Evolutionary conservation across 1,140 invertebrate species (phyloP), one percentile per base, ranked within the genome.

Genomic region (Macrosteles quadrilineatus): DNA sequence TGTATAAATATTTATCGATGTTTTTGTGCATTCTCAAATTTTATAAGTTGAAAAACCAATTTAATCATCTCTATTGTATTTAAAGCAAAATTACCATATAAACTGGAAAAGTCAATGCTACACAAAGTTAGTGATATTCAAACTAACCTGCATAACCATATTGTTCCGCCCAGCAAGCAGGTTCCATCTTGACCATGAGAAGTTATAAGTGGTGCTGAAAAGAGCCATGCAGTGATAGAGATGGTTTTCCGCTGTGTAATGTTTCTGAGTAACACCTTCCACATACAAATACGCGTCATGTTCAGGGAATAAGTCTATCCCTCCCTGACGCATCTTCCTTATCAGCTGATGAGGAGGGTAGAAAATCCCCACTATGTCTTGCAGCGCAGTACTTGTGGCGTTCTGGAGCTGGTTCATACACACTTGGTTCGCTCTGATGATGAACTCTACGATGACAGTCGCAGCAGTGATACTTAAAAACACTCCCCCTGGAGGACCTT

Each of bases 171-270:
- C 88, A 1, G 86, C 85, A 55, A 84, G 73, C 0, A 85, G 80
- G 75, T 96, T 97, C 94, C 94, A 96, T 53, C 93, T 87, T 12
- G 93, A 95, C 91, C 93, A 96, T 36, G 92, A 86, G 76, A 95
- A 96, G 70, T 92, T 90, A 75, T 92, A 92, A 1, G 87, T 85
- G 0, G 88, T 87, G 2, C 87, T 87, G 6, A 92, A 79, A 25
- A 92, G 82, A 0, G 92, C 92, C 86, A 97, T 94, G 73, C 93
- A 93, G 50, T 87, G 85, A 76, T 96, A 95, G 17, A 91, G 81
- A 79, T 94, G 91, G 67, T 89, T 86, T 79, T 95, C 93, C 71
- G 88, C 84, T 1, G 89, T 84, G 74, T 86, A 87, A 74, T 93
- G 88, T 76, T 94, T 95, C 53, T 87, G 83, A 43, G 89, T 85